Conservation (phyloP, 2,113 vertebrate species). For the Leucopternis melanops region DNA sequence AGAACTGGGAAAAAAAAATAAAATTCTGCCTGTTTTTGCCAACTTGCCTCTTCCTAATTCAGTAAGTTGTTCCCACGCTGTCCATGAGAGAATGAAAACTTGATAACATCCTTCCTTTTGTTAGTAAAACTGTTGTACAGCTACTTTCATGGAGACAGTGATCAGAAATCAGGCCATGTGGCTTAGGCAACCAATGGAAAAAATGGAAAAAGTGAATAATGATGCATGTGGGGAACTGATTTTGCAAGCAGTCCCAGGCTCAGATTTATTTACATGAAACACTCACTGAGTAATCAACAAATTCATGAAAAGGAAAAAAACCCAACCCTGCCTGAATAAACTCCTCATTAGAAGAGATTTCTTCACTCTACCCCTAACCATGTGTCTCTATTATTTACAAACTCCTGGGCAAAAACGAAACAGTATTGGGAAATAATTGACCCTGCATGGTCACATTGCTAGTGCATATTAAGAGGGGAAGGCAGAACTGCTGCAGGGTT, state of each 20-base stretch:
- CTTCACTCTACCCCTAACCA: neutral
- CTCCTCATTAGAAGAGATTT: neutral
- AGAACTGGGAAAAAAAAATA: neutral
- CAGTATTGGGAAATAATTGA: neutral
- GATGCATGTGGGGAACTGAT: neutral
- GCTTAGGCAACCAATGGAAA: neutral
- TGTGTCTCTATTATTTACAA: neutral
- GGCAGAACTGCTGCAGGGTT: neutral
- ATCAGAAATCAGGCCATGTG: neutral
- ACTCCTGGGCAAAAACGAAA: neutral
- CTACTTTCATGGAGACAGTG: neutral
- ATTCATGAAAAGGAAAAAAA: neutral
- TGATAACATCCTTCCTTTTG: neutral
- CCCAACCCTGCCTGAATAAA: neutral
- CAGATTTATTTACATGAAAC: neutral
- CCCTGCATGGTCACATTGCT: neutral
- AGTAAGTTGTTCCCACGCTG: neutral
- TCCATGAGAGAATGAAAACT: neutral
- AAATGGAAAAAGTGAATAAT: neutral
- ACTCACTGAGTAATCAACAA: neutral
- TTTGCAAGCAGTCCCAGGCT: neutral
- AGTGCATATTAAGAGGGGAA: neutral
- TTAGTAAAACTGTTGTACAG: neutral
- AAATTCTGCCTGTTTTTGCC: neutral
- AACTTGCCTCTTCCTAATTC: neutral